Conservation (phyloP, 2,113 vertebrate genomes). For the Delphinus delphis region DNA sequence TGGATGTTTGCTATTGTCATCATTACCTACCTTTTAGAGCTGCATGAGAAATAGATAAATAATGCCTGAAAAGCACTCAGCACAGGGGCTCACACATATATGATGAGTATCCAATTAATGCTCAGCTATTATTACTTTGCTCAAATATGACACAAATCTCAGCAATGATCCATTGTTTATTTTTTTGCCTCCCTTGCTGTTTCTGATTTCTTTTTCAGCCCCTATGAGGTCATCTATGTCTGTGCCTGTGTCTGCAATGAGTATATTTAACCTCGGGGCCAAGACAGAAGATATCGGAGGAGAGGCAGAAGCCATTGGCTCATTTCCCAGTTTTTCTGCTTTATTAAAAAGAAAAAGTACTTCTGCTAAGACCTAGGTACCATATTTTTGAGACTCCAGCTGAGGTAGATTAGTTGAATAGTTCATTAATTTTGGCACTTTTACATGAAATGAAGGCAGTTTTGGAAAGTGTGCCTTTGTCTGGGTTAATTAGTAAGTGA, state of each 20-base stretch:
- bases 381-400: slow-evolving; percentile 27
- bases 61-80: not conserved
- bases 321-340: slow-evolving; percentile 54
- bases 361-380: slow-evolving; percentile 40
- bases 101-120: not conserved
- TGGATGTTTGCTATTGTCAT: not conserved
- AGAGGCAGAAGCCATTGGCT: slow-evolving; percentile 46
- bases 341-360: slow-evolving; percentile 19
- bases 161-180: slow-evolving; percentile 14
- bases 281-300: slow-evolving; percentile 42
- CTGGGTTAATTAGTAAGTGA: slow-evolving; percentile 61
- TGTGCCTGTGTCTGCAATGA: slow-evolving; percentile 42
- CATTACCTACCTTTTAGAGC: not conserved
- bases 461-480: slow-evolving; percentile 33
- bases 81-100: not conserved
- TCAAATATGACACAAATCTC: slow-evolving; percentile 19
- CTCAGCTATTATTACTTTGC: slow-evolving; percentile 17
- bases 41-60: not conserved
- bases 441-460: slow-evolving; percentile 45
- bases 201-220: slow-evolving; percentile 53
- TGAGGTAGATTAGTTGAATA: slow-evolving; percentile 51
- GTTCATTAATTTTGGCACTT: slow-evolving; percentile 59
- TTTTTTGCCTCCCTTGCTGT: slow-evolving; percentile 14
- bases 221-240: slow-evolving; percentile 26
- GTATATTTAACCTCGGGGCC: slow-evolving; percentile 63